A percentile compares a stretch with the other conserved stretches of the same genome.
These are phyloP conservation scores for Cataglyphis hispanica DNA, from an alignment of 1,140 invertebrate genomes.

Conservation along the genomic window DNA sequence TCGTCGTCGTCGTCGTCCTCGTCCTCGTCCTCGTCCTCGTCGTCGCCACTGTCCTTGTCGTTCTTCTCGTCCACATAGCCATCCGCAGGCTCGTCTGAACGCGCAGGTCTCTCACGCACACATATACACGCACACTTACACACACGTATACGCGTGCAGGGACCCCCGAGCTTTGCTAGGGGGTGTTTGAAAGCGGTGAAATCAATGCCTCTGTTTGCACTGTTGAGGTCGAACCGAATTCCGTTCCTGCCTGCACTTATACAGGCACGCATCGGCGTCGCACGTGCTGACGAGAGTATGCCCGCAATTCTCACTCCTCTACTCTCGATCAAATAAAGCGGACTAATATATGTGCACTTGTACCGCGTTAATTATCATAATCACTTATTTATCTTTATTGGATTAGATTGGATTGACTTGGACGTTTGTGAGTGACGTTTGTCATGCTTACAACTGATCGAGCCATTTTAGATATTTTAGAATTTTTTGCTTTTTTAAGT, in stretches of 20 bases:
- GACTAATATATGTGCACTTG: conserved; percentile 37
- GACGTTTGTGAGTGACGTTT: not conserved
- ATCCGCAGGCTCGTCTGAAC: conserved; percentile 72
- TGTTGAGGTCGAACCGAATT: conserved; percentile 86
- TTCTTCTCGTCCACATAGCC: conserved; percentile 64
- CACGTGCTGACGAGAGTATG: conserved; percentile 35
- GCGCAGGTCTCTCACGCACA: conserved; percentile 75
- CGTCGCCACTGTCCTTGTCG: conserved; percentile 48
- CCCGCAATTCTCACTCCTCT: conserved; percentile 12
- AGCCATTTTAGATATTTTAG: not conserved
- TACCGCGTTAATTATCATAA: conserved; percentile 48
- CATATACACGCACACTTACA: conserved; percentile 22
- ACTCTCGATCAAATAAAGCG: conserved; percentile 32
- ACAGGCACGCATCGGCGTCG: conserved; percentile 57
- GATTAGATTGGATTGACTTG: not conserved
- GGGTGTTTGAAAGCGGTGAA: conserved; percentile 86
- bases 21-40: conserved; percentile 48
- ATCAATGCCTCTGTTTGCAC: conserved; percentile 87
- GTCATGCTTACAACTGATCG: not conserved
- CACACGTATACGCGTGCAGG: conserved; percentile 29
- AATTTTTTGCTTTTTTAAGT: not conserved
- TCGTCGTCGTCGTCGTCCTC: conserved; percentile 43
- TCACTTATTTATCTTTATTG: conserved; percentile 29
- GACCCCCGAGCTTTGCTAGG: conserved; percentile 78
- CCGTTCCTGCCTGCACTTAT: conserved; percentile 76